Conservation (phyloP, 2,888 invertebrate species). For the Tuberolachnus salignus region DNA sequence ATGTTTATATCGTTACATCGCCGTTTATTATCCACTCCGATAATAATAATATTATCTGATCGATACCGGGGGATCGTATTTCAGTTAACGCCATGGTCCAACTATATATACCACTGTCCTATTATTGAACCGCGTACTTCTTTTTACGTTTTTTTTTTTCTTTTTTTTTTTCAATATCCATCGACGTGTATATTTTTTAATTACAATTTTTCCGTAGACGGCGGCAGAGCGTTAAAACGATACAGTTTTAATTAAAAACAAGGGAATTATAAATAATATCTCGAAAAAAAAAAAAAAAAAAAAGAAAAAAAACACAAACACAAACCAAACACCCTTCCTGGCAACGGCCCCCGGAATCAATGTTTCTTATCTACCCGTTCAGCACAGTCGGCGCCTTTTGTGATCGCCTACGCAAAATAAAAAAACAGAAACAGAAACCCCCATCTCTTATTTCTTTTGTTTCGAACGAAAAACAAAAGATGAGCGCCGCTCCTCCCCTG, state of each 20-base stretch:
- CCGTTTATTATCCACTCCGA: not conserved
- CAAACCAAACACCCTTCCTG: conserved; percentile 36
- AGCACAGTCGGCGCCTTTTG: conserved; percentile 53
- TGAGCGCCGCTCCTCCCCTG: not conserved
- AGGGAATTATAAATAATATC: conserved; percentile 53
- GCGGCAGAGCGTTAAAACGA: conserved; percentile 54
- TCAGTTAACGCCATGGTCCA: not conserved
- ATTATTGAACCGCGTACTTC: not conserved
- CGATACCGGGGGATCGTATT: not conserved
- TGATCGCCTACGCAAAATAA: conserved; percentile 37
- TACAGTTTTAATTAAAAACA: conserved; percentile 55
- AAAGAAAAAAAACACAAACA: conserved; percentile 30
- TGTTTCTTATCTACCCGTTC: conserved; percentile 53
- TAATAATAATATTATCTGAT: not conserved
- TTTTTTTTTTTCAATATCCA: conserved; percentile 16
- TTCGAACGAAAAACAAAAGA: conserved; percentile 41
- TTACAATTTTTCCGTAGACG: conserved; percentile 39
- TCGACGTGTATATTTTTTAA: conserved; percentile 52
- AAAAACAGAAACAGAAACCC: conserved; percentile 24
- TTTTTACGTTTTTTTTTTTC: not conserved
- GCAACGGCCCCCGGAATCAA: conserved; percentile 23
- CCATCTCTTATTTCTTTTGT: conserved; percentile 48
- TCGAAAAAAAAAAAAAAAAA: conserved; percentile 36
- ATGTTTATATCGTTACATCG: not conserved
- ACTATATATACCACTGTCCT: not conserved